These are phyloP conservation scores for Epinotia nisella DNA, from an alignment of 2,888 invertebrate species.

Conservation along the genomic window DNA sequence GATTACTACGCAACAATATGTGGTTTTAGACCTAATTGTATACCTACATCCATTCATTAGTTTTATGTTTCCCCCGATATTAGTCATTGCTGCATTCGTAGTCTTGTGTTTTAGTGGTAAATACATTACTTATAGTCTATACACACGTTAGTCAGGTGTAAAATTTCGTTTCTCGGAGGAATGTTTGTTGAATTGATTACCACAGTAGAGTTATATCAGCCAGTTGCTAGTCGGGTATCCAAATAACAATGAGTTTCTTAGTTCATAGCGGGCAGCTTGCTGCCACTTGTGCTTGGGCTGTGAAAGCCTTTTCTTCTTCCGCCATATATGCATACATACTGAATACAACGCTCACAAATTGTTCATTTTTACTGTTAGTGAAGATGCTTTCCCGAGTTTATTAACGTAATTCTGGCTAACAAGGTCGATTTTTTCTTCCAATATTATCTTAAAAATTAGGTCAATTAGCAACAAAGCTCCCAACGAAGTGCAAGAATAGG, in stretches of 20 bases:
- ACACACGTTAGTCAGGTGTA: conserved; percentile 20
- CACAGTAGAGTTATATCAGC: conserved; percentile 14
- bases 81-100: conserved; percentile 16
- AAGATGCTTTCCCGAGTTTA: conserved; percentile 43
- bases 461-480: conserved; percentile 74
- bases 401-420: conserved; percentile 53
- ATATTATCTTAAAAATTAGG: conserved; percentile 69
- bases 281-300: background rate
- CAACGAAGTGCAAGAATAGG: conserved; percentile 63
- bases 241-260: conserved; percentile 15
- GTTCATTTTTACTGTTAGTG: background rate
- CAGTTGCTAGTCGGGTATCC: conserved; percentile 8
- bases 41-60: conserved; percentile 31
- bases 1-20: conserved; percentile 15
- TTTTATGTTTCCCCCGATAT: conserved; percentile 16
- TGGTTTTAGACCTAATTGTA: conserved; percentile 17
- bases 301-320: conserved; percentile 8
- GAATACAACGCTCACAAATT: background rate
- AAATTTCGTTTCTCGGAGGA: conserved; percentile 21
- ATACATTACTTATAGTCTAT: conserved; percentile 10
- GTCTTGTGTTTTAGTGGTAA: conserved; percentile 12
- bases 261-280: background rate
- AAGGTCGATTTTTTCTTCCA: conserved; percentile 52
- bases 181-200: conserved; percentile 32
- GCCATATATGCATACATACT: background rate